A percentile compares a stretch with the other conserved stretches of the same genome.
Conservation (phyloP, 2,797 vertebrate species). For the Spinibarbus caldwelli region DNA sequence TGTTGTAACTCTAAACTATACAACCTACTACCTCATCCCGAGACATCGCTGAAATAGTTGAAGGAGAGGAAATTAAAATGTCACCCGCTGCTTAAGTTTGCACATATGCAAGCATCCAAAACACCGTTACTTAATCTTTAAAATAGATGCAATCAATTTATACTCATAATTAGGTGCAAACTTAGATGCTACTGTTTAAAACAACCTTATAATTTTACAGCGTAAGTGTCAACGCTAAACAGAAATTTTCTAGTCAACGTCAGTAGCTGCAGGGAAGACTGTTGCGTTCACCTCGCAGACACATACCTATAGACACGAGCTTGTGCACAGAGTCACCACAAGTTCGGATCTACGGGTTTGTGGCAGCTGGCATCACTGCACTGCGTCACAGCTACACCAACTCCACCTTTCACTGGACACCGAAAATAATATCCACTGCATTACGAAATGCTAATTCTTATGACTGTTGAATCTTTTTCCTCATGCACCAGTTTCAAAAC, state of each 20-base stretch:
- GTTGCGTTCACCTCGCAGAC: constrained; percentile 85
- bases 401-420: constrained; percentile 29
- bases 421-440: constrained; percentile 1
- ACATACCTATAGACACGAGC: constrained; percentile 99
- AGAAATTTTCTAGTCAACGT: constrained; percentile 26
- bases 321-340: constrained; percentile 94
- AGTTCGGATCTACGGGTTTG: constrained; percentile 99
- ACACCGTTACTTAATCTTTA: background rate
- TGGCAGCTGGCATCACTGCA: constrained; percentile 83
- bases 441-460: background rate
- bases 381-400: constrained; percentile 25
- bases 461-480: background rate
- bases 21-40: constrained; percentile 99
- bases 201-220: background rate
- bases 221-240: background rate
- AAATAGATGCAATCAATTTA: background rate
- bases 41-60: constrained; percentile 76
- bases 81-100: background rate
- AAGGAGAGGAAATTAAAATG: constrained; percentile 8
- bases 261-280: constrained; percentile 44
- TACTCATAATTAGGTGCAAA: background rate
- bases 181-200: background rate
- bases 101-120: background rate
- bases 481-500: background rate
- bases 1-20: constrained; percentile 99